These are phyloP conservation scores for Rutpela maculata DNA, from an alignment of 2,888 invertebrate genomes.

Conservation along the genomic window DNA sequence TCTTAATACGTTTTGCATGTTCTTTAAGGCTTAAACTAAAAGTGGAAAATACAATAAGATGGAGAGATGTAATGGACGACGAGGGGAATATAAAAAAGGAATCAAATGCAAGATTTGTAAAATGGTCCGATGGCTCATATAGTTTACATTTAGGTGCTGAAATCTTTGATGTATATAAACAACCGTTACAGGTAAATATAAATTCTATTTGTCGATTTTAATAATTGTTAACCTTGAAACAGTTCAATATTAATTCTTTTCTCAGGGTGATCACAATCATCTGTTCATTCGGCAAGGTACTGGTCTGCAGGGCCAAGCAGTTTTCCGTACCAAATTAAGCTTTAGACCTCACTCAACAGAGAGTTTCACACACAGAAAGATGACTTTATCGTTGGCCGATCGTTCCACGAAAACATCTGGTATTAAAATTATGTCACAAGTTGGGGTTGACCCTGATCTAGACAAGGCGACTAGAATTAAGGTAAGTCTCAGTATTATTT, in stretches of 20 bases:
- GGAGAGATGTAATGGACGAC: constrained; percentile 90
- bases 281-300: constrained; percentile 98
- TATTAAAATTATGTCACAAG: constrained; percentile 96
- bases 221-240: neutral
- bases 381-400: constrained; percentile 98
- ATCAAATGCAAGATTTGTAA: constrained; percentile 95
- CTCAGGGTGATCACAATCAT: constrained; percentile 95
- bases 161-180: constrained; percentile 98
- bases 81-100: constrained; percentile 89
- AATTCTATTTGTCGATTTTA: constrained; percentile 56
- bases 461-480: constrained; percentile 93
- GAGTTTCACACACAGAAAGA: constrained; percentile 98
- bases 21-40: constrained; percentile 87
- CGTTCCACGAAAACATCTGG: constrained; percentile 94
- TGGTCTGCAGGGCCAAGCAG: constrained; percentile 97
- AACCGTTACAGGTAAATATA: constrained; percentile 86
- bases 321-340: constrained; percentile 96
- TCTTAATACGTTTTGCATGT: neutral
- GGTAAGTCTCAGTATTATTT: constrained; percentile 73
- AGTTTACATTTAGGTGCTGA: constrained; percentile 97
- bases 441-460: constrained; percentile 95
- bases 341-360: constrained; percentile 99
- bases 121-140: constrained; percentile 99
- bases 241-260: constrained; percentile 16
- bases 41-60: constrained; percentile 98